These are phyloP conservation scores for Rousettus leschenaultii DNA, from an alignment of 2,113 vertebrate species.

Conservation along the genomic window DNA sequence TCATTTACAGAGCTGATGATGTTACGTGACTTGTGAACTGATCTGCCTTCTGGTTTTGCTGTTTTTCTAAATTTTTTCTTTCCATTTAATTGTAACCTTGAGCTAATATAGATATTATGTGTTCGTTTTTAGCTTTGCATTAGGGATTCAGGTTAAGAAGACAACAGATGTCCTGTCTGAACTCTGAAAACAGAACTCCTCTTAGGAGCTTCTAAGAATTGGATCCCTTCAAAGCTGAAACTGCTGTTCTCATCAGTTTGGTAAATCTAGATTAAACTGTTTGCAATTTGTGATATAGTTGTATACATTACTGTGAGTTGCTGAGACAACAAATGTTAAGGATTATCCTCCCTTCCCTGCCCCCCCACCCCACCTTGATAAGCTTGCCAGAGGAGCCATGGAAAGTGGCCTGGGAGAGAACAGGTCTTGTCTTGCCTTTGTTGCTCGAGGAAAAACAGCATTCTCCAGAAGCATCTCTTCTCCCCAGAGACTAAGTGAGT, in stretches of 20 bases:
- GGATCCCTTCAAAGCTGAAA: neutral
- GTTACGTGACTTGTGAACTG: neutral
- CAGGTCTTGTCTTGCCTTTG: neutral
- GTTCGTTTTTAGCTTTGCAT: neutral
- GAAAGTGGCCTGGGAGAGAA: neutral
- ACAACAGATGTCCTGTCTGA: neutral
- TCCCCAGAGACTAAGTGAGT: neutral
- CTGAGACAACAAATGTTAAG: neutral
- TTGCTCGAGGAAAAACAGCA: neutral
- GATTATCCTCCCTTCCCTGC: neutral
- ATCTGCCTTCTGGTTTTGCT: neutral
- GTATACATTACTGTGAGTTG: neutral
- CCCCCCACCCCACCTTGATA: too few relatives aligned
- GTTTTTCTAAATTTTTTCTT: neutral
- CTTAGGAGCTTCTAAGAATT: neutral
- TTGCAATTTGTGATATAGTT: too few relatives aligned
- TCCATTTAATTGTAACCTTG: neutral
- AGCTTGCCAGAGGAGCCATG: neutral
- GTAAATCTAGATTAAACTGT: neutral
- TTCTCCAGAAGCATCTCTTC: neutral
- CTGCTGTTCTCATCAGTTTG: neutral
- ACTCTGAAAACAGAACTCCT: neutral
- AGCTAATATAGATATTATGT: neutral
- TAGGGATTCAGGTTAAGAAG: neutral
- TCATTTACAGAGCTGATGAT: neutral